Evolutionary conservation across 2,888 invertebrate species (phyloP).

Genomic region (Heteromurus nitidus): DNA sequence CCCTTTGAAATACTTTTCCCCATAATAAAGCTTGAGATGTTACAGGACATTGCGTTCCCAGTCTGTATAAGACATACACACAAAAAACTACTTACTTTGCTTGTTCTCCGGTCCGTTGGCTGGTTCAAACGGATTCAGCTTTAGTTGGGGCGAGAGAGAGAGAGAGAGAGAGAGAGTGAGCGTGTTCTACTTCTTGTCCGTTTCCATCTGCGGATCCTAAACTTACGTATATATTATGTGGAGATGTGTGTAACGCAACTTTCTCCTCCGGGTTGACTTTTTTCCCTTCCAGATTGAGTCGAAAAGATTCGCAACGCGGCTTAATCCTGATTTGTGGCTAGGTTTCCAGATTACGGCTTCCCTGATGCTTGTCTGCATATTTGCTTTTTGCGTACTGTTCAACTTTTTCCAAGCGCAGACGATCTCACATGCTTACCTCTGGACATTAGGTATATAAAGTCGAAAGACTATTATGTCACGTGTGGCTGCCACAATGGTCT

Average conservation of each 20-base stretch:
- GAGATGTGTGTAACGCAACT: not conserved
- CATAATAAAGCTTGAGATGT: constrained; percentile 25
- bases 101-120: constrained; percentile 12
- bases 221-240: not conserved
- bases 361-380: constrained; percentile 53
- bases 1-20: not conserved
- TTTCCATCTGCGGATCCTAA: not conserved
- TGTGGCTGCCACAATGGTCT: no score
- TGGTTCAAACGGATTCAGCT: constrained; percentile 12
- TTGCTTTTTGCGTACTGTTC: constrained; percentile 7
- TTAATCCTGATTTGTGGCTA: constrained; percentile 55
- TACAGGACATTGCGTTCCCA: constrained; percentile 31
- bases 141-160: no score
- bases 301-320: constrained; percentile 45
- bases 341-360: constrained; percentile 50
- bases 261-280: constrained; percentile 32
- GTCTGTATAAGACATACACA: not conserved
- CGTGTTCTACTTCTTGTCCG: constrained; percentile 13
- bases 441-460: no score
- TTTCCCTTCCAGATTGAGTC: constrained; percentile 50
- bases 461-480: not conserved
- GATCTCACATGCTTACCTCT: no score
- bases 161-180: no score
- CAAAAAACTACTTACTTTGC: constrained; percentile 13
- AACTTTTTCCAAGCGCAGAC: no score